Evolutionary conservation across 64 coral and sea anemone genomes (phyloP).

Genomic region (Stichodactyla helianthus): DNA sequence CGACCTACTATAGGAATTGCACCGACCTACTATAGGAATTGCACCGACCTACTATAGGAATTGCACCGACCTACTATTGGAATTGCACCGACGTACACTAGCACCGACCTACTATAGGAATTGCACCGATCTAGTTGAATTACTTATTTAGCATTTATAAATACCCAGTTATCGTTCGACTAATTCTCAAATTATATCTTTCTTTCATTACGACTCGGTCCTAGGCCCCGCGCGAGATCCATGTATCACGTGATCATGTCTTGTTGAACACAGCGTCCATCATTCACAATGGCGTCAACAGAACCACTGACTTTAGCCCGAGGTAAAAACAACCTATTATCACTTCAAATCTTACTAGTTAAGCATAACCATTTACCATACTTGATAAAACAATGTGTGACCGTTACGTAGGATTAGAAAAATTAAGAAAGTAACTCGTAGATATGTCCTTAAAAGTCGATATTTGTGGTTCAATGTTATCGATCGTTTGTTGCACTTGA

Average conservation of each 20-base stretch:
- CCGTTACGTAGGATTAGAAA: neutral
- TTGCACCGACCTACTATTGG: no score
- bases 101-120: no score
- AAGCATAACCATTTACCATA: neutral
- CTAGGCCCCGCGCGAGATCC: neutral
- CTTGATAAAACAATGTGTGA: neutral
- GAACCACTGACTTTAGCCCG: slow-evolving; percentile 79
- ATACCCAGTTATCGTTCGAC: no score
- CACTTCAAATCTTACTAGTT: neutral
- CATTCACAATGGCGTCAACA: slow-evolving; percentile 56
- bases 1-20: no score
- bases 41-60: no score
- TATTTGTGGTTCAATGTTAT: neutral
- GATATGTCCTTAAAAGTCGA: neutral
- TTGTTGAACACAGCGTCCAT: neutral
- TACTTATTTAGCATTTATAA: no score
- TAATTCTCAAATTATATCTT: no score
- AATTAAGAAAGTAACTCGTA: neutral
- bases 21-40: no score
- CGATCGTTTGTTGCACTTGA: neutral
- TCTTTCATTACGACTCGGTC: neutral
- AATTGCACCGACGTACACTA: no score
- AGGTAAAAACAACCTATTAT: slow-evolving; percentile 52
- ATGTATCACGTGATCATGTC: slow-evolving; percentile 27
- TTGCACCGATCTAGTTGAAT: no score